Percentiles rank a stretch among this genome's conserved stretches.
phyloP scores from a whole-genome alignment of 2,113 vertebrate genomes.

The Catharus minimus region DNA sequence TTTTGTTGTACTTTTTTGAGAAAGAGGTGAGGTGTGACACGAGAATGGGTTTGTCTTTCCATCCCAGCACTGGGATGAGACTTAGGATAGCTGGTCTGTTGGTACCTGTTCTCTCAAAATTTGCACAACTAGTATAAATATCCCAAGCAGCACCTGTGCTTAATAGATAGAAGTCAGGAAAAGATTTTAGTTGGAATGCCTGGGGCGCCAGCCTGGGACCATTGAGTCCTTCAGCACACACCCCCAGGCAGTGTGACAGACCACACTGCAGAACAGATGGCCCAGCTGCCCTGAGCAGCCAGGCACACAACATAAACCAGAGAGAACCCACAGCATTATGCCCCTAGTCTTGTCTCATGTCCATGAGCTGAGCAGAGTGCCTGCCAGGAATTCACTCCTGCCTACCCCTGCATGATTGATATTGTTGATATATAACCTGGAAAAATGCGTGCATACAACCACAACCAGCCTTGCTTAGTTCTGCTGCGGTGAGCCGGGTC shows the following conservation, averaged over 20 bases:
- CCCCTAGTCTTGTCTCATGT: neutral
- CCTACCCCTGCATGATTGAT: neutral
- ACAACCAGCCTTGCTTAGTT: rapidly evolving
- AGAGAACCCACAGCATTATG: neutral
- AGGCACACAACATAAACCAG: neutral
- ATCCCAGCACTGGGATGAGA: neutral
- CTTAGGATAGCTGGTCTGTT: neutral
- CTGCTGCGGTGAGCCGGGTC: neutral
- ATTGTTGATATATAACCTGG: neutral
- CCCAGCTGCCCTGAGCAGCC: neutral
- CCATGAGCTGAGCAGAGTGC: neutral
- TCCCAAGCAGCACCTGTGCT: neutral
- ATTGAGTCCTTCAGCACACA: neutral
- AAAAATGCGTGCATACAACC: neutral
- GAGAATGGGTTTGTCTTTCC: neutral
- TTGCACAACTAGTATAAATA: neutral
- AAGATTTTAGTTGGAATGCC: neutral
- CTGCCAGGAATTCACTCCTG: neutral
- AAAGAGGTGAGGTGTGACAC: neutral
- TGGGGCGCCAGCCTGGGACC: neutral
- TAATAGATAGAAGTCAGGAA: neutral
- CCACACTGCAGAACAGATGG: neutral
- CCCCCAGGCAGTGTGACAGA: neutral
- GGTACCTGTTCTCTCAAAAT: neutral
- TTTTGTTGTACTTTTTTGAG: neutral